Conservation (phyloP, 2,113 vertebrate species). For the Psilopsiagon aurifrons region DNA sequence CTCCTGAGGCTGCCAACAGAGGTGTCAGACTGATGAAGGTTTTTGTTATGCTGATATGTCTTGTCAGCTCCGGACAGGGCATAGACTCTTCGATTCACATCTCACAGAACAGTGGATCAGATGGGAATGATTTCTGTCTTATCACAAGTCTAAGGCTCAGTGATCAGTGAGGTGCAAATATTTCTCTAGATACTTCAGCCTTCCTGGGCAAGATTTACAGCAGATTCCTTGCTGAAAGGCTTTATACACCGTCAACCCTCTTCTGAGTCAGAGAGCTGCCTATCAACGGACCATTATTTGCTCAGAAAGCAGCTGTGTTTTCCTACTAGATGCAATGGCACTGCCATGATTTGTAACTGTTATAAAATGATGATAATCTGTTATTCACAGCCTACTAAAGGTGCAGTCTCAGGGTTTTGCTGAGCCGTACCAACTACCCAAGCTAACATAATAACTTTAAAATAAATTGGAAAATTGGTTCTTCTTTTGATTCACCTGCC, state of each 20-base stretch:
- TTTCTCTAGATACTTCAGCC: slow-evolving; percentile 32
- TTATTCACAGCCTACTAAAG: slow-evolving; percentile 2
- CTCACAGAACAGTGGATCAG: background rate
- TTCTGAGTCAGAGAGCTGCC: slow-evolving; percentile 7
- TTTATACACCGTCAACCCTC: slow-evolving; percentile 32
- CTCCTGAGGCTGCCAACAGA: background rate
- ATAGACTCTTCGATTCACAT: slow-evolving; percentile 10
- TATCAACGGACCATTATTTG: background rate
- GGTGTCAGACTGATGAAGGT: background rate
- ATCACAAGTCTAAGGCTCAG: slow-evolving; percentile 17
- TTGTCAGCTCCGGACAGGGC: background rate
- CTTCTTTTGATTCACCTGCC: background rate
- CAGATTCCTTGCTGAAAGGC: background rate
- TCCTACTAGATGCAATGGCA: slow-evolving; percentile 5
- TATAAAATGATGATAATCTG: slow-evolving; percentile 38
- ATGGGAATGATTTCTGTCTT: slow-evolving; percentile 36
- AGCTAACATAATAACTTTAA: background rate
- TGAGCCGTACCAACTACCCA: background rate
- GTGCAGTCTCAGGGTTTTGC: background rate
- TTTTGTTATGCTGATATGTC: background rate
- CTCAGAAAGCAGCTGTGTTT: slow-evolving; percentile 49
- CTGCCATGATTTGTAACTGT: background rate
- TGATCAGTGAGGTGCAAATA: slow-evolving; percentile 43
- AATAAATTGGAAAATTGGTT: background rate
- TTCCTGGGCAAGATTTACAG: slow-evolving; percentile 49